Percentiles rank a stretch among this genome's conserved stretches.
phyloP scores from a whole-genome alignment of 2,797 vertebrate genomes.

The Sebastes elongatus region DNA sequence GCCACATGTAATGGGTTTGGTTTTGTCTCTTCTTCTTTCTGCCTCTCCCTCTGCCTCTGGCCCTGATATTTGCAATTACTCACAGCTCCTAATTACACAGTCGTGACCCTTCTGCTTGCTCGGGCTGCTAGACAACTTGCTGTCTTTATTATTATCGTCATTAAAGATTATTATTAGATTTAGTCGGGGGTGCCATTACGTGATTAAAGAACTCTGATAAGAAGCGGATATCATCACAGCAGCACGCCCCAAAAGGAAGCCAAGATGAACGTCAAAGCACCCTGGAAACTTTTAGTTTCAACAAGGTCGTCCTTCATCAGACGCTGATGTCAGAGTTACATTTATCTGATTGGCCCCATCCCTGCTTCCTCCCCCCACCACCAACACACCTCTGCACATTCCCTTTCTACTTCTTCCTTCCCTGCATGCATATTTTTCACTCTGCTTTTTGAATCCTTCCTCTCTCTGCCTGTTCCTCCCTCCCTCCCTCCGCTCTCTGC shows the following conservation, averaged over 20 bases:
- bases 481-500: not conserved
- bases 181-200: slow-evolving; percentile 8
- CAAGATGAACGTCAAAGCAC: not conserved
- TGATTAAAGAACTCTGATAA: not conserved
- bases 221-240: not conserved
- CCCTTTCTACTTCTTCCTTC: slow-evolving; percentile 4
- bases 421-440: not conserved
- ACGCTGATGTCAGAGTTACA: slow-evolving; percentile 8
- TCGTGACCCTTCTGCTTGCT: not conserved
- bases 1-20: not conserved
- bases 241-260: not conserved
- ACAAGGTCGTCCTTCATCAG: not conserved
- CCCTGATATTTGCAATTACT: slow-evolving; percentile 46
- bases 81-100: slow-evolving; percentile 47
- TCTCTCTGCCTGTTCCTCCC: not conserved
- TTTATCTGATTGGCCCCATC: not conserved
- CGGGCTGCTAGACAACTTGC: slow-evolving; percentile 22
- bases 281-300: not conserved
- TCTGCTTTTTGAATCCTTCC: slow-evolving; percentile 15
- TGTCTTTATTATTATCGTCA: slow-evolving; percentile 30
- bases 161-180: slow-evolving; percentile 24
- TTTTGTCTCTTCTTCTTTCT: not conserved
- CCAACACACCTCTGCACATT: not conserved
- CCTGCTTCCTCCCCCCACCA: not conserved
- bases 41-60: not conserved